phyloP scores from a whole-genome alignment of 2,113 vertebrate genomes.

The Myanophis thanlyinensis region DNA sequence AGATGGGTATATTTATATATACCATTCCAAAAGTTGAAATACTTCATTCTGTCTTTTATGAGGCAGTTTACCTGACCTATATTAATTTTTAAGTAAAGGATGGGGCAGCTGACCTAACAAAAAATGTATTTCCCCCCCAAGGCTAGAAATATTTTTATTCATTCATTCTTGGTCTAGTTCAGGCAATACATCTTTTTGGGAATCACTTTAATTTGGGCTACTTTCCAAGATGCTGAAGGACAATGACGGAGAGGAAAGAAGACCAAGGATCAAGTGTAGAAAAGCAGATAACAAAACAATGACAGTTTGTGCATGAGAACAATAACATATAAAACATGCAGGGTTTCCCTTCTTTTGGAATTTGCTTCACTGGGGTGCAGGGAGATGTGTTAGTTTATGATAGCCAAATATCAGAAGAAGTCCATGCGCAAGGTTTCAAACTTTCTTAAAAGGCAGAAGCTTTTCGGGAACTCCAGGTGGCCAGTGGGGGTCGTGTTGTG shows the following conservation, averaged over 20 bases:
- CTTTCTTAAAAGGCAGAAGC: neutral
- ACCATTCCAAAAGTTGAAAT: neutral
- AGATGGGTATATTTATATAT: neutral
- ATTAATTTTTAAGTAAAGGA: neutral
- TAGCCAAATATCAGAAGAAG: neutral
- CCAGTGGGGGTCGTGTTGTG: neutral
- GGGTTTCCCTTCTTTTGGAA: neutral
- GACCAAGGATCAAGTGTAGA: neutral
- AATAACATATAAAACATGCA: neutral
- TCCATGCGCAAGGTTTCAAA: neutral
- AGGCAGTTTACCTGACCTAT: neutral
- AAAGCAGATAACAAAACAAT: neutral
- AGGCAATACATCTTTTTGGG: neutral
- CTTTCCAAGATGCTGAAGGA: neutral
- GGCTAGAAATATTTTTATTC: neutral
- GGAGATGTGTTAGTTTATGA: neutral
- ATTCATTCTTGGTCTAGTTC: neutral
- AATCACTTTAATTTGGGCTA: neutral
- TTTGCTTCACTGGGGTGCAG: neutral
- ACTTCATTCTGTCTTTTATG: neutral
- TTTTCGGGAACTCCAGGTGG: neutral
- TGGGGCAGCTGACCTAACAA: neutral
- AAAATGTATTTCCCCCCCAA: neutral
- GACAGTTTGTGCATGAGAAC: neutral
- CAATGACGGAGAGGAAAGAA: neutral